Evolutionary conservation across 2,888 invertebrate genomes (phyloP), one percentile per base, ranked within the genome.

Genomic region (Craniophora ligustri): DNA sequence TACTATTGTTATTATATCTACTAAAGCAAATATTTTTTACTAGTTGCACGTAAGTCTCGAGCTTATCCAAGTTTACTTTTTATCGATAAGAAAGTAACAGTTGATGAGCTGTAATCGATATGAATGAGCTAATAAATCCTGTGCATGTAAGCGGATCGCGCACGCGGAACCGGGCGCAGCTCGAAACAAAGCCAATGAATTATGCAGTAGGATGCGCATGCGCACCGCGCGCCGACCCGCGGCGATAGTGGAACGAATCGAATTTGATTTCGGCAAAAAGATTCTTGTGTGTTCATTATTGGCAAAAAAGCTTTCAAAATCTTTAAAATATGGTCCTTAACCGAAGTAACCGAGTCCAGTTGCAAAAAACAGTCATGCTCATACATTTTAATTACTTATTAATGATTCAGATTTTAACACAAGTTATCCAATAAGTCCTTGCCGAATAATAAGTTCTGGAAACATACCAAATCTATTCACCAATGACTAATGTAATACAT

Each of bases 141-240:
- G 19, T 21, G 16, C 34, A 19, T 60, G 59, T 32, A 32, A 47
- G 41, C 28, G 48, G 42, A 44, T 26, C 42, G 30, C 35, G 39
- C 50, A 50, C 50, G 47, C 44, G 41, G 55, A 41, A 39, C 39
- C 8, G 40, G 50, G 59, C 34, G 50, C 57, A 56, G 51, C 42
- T 47, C 40, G 14, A 32, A 54, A 70, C 65, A 75, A 74, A 67
- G 54, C 21, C 45, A 34, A 72, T 75, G 53, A 67, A 70, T 74
- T 70, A 70, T 75, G 53, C 53, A 70, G 59, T 38, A 64, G 57
- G 69, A 63, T 63, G 74, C 64, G 51, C 41, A 11, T 31, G 49
- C 57, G 42, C 63, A 55, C 39, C 38, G 40, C 42, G 45, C 31
- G 8, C 5, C 26, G 34, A 34, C 36, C 18, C 30, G 21, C 46